These are phyloP conservation scores for Pampusana beccarii DNA, from an alignment of 2,113 vertebrate genomes.

Conservation along the genomic window DNA sequence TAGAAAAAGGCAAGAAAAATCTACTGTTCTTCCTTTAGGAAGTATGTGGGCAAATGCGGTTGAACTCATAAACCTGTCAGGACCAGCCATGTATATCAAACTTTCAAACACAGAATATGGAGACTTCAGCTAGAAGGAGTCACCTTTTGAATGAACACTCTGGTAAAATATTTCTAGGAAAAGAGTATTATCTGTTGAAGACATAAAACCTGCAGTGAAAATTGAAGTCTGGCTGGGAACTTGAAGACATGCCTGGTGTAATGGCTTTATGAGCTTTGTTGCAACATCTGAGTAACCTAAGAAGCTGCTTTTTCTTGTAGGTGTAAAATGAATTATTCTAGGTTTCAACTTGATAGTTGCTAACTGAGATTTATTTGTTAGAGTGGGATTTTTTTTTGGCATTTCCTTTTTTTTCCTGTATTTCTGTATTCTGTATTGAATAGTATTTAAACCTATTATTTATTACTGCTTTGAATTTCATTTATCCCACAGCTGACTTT, in stretches of 20 bases:
- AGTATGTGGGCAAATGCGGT: background rate
- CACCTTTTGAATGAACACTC: background rate
- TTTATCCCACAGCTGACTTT: slow-evolving; percentile 37
- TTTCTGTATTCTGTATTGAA: background rate
- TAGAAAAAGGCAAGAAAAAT: background rate
- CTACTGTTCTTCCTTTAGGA: background rate
- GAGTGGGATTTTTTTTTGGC: background rate
- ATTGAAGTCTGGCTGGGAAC: slow-evolving; percentile 18
- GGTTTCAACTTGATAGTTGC: background rate
- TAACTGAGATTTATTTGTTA: slow-evolving; percentile 25
- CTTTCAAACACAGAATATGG: background rate
- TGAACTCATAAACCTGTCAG: background rate
- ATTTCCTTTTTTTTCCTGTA: background rate
- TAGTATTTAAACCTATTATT: slow-evolving; percentile 36
- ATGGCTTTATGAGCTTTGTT: slow-evolving; percentile 47
- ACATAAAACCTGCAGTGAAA: slow-evolving; percentile 41
- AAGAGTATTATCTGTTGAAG: slow-evolving; percentile 16
- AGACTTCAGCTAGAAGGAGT: background rate
- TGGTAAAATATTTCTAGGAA: slow-evolving; percentile 9
- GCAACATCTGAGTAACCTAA: background rate
- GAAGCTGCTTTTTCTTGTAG: slow-evolving; percentile 22
- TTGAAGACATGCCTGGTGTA: slow-evolving; percentile 22
- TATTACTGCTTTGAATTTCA: slow-evolving; percentile 40
- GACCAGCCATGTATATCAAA: background rate
- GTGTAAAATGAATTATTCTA: slow-evolving; percentile 46